Conservation (phyloP, 92 coral and sea anemone genomes). For the Ricordea florida region DNA sequence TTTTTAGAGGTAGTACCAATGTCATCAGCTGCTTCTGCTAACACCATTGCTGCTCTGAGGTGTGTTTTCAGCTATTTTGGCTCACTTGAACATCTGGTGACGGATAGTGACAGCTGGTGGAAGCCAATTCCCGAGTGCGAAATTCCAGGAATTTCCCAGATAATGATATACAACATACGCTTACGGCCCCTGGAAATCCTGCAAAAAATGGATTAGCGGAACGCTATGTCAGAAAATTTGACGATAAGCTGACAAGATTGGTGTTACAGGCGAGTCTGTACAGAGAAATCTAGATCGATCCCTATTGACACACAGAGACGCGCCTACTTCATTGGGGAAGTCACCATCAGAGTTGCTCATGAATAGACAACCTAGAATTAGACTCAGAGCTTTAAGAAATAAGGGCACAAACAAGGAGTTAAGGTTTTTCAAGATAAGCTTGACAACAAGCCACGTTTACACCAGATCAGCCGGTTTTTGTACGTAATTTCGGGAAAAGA, state of each 20-base stretch:
- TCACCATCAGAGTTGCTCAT: slow-evolving; percentile 27
- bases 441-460: not conserved
- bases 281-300: slow-evolving; percentile 49
- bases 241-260: slow-evolving; percentile 31
- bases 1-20: slow-evolving; percentile 26
- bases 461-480: slow-evolving; percentile 17
- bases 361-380: slow-evolving; percentile 49
- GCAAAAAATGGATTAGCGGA: slow-evolving; percentile 44
- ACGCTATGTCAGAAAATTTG: too few relatives aligned
- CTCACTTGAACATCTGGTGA: slow-evolving; percentile 42
- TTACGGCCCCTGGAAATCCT: slow-evolving; percentile 41
- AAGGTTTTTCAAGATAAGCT: slow-evolving; percentile 34
- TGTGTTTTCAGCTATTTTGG: slow-evolving; percentile 37
- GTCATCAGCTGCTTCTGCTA: slow-evolving; percentile 28
- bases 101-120: slow-evolving; percentile 46
- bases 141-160: slow-evolving; percentile 28
- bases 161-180: slow-evolving; percentile 22
- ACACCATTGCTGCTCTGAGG: slow-evolving; percentile 35
- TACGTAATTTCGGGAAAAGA: slow-evolving; percentile 33
- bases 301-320: slow-evolving; percentile 39
- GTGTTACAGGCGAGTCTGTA: slow-evolving; percentile 30
- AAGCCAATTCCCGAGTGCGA: slow-evolving; percentile 29
- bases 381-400: slow-evolving; percentile 29
- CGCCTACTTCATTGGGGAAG: slow-evolving; percentile 47
- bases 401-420: slow-evolving; percentile 21